Evolutionary conservation across 2,113 vertebrate species (phyloP).

Genomic region (Pterocles orientalis): DNA sequence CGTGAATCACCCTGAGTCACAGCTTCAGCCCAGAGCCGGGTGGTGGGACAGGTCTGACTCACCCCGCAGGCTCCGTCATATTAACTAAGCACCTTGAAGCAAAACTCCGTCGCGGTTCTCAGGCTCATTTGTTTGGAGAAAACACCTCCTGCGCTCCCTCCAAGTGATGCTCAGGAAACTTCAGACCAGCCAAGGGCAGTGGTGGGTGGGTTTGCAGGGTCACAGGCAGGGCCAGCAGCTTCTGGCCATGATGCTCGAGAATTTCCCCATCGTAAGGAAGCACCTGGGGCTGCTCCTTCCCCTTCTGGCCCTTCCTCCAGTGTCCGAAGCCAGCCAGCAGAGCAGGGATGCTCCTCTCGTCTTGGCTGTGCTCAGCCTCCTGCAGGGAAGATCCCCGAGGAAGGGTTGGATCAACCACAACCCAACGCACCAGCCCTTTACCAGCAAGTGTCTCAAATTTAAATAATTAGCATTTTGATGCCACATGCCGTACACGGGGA

Average conservation of each 20-base stretch:
- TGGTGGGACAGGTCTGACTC: background rate
- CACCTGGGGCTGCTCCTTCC: no score
- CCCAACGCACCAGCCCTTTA: background rate
- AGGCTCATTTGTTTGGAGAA: background rate
- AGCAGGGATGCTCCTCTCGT: background rate
- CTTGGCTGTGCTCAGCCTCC: background rate
- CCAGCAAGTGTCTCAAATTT: background rate
- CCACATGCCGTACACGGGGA: background rate
- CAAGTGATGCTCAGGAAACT: background rate
- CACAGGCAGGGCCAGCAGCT: background rate
- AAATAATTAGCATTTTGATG: slow-evolving; percentile 13
- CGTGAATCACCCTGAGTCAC: background rate
- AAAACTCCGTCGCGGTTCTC: background rate
- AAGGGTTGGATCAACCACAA: background rate
- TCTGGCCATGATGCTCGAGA: background rate
- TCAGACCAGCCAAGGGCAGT: accelerated
- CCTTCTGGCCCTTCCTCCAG: background rate
- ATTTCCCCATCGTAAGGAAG: no score
- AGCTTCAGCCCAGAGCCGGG: background rate
- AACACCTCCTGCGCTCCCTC: background rate
- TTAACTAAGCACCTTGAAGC: background rate
- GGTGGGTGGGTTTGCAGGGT: background rate
- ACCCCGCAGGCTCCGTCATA: accelerated
- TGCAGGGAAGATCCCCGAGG: background rate
- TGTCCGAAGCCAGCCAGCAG: accelerated